Base-by-base conservation (phyloP, 2,113 vertebrate genomes). In the Periophthalmus modestus region DNA sequence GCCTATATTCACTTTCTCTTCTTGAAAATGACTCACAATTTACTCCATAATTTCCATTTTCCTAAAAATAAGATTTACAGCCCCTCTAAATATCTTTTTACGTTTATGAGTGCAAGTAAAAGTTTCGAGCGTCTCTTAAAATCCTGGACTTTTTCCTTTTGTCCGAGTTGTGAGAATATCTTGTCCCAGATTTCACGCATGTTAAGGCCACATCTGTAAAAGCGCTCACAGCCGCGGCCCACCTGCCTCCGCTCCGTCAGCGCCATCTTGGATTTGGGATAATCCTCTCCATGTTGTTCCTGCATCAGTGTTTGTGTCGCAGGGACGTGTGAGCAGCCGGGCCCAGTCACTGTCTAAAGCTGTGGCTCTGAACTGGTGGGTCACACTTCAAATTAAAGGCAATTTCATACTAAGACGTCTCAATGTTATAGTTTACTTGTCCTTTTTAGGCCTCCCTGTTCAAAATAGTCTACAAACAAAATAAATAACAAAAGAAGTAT, bases 281-380 rank as follows among this genome's bases (percentile, higher is more conserved):
- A 88, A 90, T 90, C 87, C 43, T 11, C 69, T 82, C 71, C 85
- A 78, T 74, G 83, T 83, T 87, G 85, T 85, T 86, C 83, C 80
- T 82, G 85, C 85, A 89, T 89, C 88, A 88, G 81, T 79, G 71
- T 85, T 81, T 74, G 69, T 87, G 84, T 86, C 86, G 75, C 5
- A 68, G 72, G 81, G 82, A 87, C 76, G 85, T 77, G 82, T 24
- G 39, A 39, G 74, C 55, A 36, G 74, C 77, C 72, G 68, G 66
- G 11, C 4, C 57, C 6, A 54, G 63, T 48, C 67, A 73, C 76
- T 83, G 78, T 86, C 85, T 78, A 71, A 62, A 0, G 28, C 47
- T 5, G 14, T 6, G 28, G 28, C 0, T 33, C 28, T 48, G 71
- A 71, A 72, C 15, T 2, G 33, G 71, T 73, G 33, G 14, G 33